Evolutionary conservation across 2,113 vertebrate species (phyloP), one percentile per base, ranked within the genome.

Genomic region (Chaetorhynchus papuensis): DNA sequence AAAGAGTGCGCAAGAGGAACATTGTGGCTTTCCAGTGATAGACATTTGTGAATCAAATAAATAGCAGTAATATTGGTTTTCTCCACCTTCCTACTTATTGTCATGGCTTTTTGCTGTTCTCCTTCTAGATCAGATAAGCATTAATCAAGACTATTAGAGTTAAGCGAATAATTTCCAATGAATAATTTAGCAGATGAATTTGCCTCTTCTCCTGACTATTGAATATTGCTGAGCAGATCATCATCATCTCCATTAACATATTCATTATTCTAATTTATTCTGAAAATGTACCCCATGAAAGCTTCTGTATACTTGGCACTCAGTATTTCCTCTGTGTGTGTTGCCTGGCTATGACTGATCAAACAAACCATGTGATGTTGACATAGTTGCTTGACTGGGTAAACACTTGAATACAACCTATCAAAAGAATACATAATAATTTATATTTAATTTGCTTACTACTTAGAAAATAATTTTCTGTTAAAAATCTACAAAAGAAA

Each of bases 231-330:
- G 69, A 91, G 69, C 42, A 92, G 65, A 82, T 78, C 80, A 44
- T 63, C 47, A 89, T 60, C 47, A 89, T 94, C 81, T 64, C 33
- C 50, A 68, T 89, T 94, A 94, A 81, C 22, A 31, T 81, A 91
- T 92, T 96, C 83, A 94, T 94, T 95, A 91, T 91, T 89, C 44
- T 84, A 92, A 92, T 83, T 65, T 90, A 90, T 85, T 69, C 83
- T 81, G 50, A 93, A 93, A 95, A 93, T 69, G 20, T 80, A 69
- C 50, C 65, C 30, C 33, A 42, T 64, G 44, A 79, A 89, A 82
- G 54, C 44, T 68, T 95, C 64, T 72, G 49, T 83, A 63, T 83
- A 54, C n/a, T 74, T 81, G 50, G 57, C 26, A 75, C 31, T 89
- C 37, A 75, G 26, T 79, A 53, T 77, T 82, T 81, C n/a, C 53